Evolutionary conservation across 2,797 vertebrate species (phyloP).

Genomic region (Enteromius anoplus): DNA sequence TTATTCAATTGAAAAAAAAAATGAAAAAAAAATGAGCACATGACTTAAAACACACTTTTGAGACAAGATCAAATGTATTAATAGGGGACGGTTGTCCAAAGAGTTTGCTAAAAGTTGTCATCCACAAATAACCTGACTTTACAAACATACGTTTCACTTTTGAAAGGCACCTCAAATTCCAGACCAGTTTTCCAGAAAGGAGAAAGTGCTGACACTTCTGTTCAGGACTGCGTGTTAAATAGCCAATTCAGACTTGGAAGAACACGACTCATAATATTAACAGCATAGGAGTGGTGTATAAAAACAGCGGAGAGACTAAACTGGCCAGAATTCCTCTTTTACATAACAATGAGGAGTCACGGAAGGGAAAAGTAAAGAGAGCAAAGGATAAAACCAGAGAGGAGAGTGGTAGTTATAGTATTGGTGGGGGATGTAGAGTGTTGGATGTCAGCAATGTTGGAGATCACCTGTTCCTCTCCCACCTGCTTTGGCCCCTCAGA

Average conservation of each 20-base stretch:
- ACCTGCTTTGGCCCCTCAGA: constrained; percentile 60
- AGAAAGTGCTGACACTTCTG: background rate
- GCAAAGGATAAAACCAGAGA: constrained; percentile 24
- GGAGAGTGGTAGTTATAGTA: background rate
- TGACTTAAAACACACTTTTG: background rate
- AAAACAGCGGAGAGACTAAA: constrained; percentile 40
- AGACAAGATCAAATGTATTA: too few relatives aligned
- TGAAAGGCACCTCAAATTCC: background rate
- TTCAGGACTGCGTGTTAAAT: background rate
- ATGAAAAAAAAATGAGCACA: too few relatives aligned
- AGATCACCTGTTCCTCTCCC: constrained; percentile 61
- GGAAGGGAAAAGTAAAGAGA: constrained; percentile 28
- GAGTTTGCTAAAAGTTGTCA: background rate
- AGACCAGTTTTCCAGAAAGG: background rate
- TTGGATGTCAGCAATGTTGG: constrained; percentile 52
- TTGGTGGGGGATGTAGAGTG: constrained; percentile 33
- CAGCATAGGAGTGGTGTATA: background rate
- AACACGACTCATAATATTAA: background rate
- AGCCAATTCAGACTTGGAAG: background rate
- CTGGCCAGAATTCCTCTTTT: constrained; percentile 57
- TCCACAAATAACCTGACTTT: background rate
- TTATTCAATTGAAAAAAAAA: background rate
- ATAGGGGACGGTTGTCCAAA: background rate
- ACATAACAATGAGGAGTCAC: constrained; percentile 6
- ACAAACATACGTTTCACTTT: background rate